Evolutionary conservation across 1,140 invertebrate genomes (phyloP).

Genomic region (Lasioglossum albipes): DNA sequence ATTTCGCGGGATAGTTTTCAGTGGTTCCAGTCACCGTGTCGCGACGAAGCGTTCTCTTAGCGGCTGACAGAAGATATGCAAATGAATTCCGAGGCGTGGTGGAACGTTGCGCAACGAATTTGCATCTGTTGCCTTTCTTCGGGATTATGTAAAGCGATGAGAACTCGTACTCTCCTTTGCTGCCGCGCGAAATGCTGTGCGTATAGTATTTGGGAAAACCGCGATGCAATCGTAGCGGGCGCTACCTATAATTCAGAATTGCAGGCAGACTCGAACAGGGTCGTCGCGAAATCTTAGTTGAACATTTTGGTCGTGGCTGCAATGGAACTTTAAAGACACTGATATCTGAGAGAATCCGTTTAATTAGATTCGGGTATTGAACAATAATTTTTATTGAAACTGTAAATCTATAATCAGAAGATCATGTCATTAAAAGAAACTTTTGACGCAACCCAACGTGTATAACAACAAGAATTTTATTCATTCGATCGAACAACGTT

Average conservation of each 20-base stretch:
- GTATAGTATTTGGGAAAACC: background rate
- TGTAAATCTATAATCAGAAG: no score
- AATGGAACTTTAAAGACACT: background rate
- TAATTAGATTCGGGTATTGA: no score
- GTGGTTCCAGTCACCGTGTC: background rate
- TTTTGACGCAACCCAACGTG: no score
- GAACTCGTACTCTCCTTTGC: background rate
- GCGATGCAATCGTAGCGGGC: background rate
- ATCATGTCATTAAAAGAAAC: no score
- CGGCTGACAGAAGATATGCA: background rate
- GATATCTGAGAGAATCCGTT: no score
- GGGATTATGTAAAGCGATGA: background rate
- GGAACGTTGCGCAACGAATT: background rate
- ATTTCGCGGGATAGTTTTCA: background rate
- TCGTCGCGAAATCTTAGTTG: no score
- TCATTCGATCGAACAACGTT: background rate
- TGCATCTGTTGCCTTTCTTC: background rate
- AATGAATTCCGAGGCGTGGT: background rate
- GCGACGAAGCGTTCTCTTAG: background rate
- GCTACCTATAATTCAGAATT: no score
- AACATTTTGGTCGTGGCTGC: background rate
- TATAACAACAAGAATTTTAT: background rate
- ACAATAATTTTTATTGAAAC: no score
- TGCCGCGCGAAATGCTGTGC: background rate
- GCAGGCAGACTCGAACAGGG: no score